These are phyloP conservation scores for Hylaea fasciaria DNA, from an alignment of 2,888 invertebrate species.

Conservation along the genomic window DNA sequence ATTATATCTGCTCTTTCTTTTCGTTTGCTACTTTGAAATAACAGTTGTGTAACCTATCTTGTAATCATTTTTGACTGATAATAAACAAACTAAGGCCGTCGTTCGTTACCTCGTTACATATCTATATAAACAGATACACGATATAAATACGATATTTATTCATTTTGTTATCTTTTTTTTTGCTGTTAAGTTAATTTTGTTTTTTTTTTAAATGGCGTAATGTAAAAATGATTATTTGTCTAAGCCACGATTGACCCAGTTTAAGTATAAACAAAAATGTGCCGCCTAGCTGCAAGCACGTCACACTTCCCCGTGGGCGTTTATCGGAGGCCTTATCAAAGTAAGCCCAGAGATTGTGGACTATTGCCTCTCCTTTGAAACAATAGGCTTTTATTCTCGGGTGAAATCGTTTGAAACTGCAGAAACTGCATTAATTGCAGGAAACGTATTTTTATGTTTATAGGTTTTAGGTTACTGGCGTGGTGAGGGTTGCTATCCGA, in stretches of 20 bases:
- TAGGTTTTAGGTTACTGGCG: conserved; percentile 50
- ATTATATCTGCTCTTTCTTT: no score
- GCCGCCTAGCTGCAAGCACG: conserved; percentile 48
- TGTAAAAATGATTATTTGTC: no score
- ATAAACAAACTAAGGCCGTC: no score
- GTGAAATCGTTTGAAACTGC: conserved; percentile 35
- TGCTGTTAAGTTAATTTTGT: no score
- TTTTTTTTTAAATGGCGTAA: no score
- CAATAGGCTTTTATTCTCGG: conserved; percentile 42
- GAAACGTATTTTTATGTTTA: conserved; percentile 50
- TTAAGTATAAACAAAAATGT: conserved; percentile 42
- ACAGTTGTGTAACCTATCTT: no score
- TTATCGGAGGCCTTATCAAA: conserved; percentile 69
- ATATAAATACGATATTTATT: no score
- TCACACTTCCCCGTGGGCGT: conserved; percentile 67
- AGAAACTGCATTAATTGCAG: conserved; percentile 42
- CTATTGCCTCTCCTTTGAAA: conserved; percentile 46
- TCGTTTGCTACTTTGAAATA: no score
- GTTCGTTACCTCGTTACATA: no score
- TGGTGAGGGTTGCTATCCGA: conserved; percentile 30
- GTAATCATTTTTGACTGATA: no score
- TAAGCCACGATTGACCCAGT: conserved; percentile 2
- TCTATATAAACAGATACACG: no score
- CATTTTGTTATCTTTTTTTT: no score
- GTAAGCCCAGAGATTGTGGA: conserved; percentile 59